phyloP scores from a whole-genome alignment of 2,113 vertebrate genomes.

The Pachyramphus minor region DNA sequence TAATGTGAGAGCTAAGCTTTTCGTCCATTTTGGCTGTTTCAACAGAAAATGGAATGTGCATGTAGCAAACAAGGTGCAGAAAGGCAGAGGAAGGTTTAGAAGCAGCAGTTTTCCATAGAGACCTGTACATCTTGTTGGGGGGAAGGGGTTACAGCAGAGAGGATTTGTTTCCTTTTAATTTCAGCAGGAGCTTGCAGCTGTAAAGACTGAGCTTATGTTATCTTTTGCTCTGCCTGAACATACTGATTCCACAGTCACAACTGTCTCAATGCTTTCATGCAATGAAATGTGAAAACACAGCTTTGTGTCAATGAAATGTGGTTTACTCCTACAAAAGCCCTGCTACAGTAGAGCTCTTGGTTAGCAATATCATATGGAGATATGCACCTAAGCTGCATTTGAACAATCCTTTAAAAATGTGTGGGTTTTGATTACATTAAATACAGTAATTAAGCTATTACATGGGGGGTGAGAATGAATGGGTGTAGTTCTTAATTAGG shows the following conservation, averaged over 20 bases:
- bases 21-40: conserved; percentile 49
- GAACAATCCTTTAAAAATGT: background rate
- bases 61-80: background rate
- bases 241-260: background rate
- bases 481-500: background rate
- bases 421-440: background rate
- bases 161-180: conserved; percentile 1
- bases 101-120: background rate
- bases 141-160: background rate
- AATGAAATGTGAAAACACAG: background rate
- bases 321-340: background rate
- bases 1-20: conserved; percentile 32
- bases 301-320: background rate
- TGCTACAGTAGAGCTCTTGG: background rate
- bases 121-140: background rate
- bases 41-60: background rate
- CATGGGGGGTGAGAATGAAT: background rate
- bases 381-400: background rate
- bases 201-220: background rate
- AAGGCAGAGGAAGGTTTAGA: background rate
- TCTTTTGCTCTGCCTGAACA: background rate
- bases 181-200: background rate
- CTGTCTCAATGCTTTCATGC: background rate
- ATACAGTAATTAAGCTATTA: background rate
- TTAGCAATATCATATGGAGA: background rate